Percentiles rank a stretch among this genome's conserved stretches.
phyloP scores from a whole-genome alignment of 2,797 vertebrate species.

The Sarcoramphus papa region DNA sequence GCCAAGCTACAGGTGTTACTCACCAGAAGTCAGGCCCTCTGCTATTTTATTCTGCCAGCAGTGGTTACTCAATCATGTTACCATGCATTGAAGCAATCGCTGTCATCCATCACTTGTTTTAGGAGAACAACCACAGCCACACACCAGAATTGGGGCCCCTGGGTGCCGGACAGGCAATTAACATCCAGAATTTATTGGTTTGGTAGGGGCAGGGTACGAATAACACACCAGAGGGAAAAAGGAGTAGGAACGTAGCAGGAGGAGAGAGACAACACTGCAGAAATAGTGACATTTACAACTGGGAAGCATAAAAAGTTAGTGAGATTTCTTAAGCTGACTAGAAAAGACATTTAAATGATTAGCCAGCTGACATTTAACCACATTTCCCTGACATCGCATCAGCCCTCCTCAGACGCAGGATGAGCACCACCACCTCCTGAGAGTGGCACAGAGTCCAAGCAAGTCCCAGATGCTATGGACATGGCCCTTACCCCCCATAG shows the following conservation, averaged over 20 bases:
- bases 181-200: background rate
- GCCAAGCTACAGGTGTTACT: background rate
- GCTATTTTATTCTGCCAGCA: background rate
- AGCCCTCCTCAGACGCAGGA: background rate
- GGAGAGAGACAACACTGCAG: background rate
- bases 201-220: background rate
- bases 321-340: background rate
- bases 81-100: background rate
- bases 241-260: background rate
- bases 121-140: background rate
- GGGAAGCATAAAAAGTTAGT: background rate
- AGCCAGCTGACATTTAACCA: background rate
- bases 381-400: background rate
- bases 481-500: background rate
- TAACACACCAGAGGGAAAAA: background rate
- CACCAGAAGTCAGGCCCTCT: background rate
- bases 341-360: background rate
- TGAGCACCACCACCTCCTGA: background rate
- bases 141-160: fast-evolving
- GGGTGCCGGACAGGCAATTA: background rate
- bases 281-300: background rate
- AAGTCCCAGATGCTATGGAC: background rate
- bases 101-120: background rate
- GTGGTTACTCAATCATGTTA: fast-evolving
- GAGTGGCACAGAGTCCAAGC: background rate